Evolutionary conservation across 2,797 vertebrate species (phyloP).

Genomic region (Poeciliopsis paucimaculata): DNA sequence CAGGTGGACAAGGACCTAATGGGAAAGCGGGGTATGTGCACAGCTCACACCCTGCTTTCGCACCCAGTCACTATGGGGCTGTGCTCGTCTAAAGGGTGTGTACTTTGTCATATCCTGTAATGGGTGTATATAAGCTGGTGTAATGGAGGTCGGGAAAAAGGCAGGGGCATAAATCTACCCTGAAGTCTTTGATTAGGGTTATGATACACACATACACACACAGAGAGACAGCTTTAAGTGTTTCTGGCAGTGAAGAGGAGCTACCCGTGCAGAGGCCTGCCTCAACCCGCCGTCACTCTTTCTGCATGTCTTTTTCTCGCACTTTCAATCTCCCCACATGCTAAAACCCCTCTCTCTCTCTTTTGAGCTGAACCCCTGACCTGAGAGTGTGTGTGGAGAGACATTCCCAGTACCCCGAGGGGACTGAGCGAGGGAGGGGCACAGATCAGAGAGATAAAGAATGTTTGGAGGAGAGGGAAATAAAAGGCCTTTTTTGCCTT

Average conservation of each 20-base stretch:
- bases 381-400: constrained; percentile 74
- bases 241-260: constrained; percentile 77
- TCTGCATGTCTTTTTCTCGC: constrained; percentile 43
- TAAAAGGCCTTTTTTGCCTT: constrained; percentile 78
- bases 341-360: constrained; percentile 52
- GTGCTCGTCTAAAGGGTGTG: constrained; percentile 75
- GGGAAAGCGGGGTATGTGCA: constrained; percentile 66
- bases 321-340: constrained; percentile 54
- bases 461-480: constrained; percentile 74
- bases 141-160: constrained; percentile 83
- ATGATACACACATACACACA: constrained; percentile 62
- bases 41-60: constrained; percentile 47
- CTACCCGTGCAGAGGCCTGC: constrained; percentile 73
- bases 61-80: constrained; percentile 56
- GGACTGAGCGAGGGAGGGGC: constrained; percentile 60
- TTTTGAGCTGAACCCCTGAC: constrained; percentile 82
- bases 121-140: constrained; percentile 82
- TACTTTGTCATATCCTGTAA: constrained; percentile 84
- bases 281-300: constrained; percentile 67
- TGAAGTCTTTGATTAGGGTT: constrained; percentile 80
- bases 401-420: constrained; percentile 78
- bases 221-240: constrained; percentile 72
- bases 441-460: constrained; percentile 81
- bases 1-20: constrained; percentile 76
- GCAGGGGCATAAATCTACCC: constrained; percentile 82